phyloP scores from a whole-genome alignment of 2,888 invertebrate genomes.

The Morinoia aosen region DNA sequence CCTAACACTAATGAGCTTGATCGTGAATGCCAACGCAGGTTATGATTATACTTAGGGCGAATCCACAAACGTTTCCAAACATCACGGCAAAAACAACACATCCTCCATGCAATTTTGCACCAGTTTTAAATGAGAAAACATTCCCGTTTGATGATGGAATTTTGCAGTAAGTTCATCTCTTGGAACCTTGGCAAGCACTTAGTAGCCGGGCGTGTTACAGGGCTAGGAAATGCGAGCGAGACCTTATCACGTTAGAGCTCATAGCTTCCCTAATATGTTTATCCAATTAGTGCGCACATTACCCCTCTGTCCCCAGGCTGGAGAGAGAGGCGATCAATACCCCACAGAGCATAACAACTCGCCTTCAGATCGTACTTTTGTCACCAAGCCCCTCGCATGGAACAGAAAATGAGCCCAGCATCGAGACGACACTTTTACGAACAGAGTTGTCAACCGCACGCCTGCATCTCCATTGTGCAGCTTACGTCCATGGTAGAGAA shows the following conservation, averaged over 20 bases:
- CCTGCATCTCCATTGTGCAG: neutral
- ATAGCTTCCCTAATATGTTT: conserved; percentile 51
- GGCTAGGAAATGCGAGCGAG: conserved; percentile 3
- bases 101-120: neutral
- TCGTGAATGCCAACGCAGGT: neutral
- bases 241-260: conserved; percentile 18
- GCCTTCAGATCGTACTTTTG: conserved; percentile 24
- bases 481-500: neutral
- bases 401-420: neutral
- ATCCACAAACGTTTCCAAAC: neutral
- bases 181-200: conserved; percentile 6
- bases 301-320: neutral
- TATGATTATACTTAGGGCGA: neutral
- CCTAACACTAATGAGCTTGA: neutral
- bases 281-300: conserved; percentile 45
- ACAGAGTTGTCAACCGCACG: neutral
- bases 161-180: neutral
- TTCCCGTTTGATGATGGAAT: neutral
- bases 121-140: neutral
- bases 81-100: neutral
- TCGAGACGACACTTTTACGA: neutral
- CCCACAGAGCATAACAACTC: conserved; percentile 46
- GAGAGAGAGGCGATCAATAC: conserved; percentile 35
- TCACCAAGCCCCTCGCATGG: neutral
- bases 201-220: neutral